Evolutionary conservation across 2,113 vertebrate genomes (phyloP).

Genomic region (Gallinago jamesoni): DNA sequence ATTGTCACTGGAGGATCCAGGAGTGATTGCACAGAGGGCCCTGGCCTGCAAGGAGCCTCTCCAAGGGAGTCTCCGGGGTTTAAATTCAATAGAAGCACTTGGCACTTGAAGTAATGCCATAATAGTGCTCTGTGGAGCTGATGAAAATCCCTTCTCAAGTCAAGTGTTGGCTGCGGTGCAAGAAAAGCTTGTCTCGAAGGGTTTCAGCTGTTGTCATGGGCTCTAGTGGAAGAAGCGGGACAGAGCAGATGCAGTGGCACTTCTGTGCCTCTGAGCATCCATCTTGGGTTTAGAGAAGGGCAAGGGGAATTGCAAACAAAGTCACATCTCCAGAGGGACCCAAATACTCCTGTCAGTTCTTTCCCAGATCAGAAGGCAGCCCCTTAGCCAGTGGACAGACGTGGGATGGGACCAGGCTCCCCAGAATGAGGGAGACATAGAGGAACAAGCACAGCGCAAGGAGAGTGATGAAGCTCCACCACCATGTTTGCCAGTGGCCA

Average conservation of each 20-base stretch:
- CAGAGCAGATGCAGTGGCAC: neutral
- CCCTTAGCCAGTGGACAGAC: fast-evolving
- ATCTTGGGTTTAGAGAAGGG: neutral
- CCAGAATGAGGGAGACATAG: fast-evolving
- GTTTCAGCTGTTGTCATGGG: neutral
- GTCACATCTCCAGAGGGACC: neutral
- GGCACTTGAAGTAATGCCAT: neutral
- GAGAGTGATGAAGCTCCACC: neutral
- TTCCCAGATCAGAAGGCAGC: neutral
- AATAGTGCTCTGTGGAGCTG: neutral
- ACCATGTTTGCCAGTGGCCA: fast-evolving
- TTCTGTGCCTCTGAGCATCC: neutral
- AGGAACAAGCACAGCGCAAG: neutral
- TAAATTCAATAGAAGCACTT: neutral
- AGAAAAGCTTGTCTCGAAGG: neutral
- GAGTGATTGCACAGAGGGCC: neutral
- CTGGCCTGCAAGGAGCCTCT: neutral
- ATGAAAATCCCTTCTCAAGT: neutral
- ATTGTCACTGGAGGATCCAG: neutral
- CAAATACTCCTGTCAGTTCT: neutral
- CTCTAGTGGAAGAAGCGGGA: neutral
- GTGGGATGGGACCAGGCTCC: fast-evolving
- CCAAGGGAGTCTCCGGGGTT: neutral
- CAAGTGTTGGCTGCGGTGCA: neutral
- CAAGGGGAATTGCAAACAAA: neutral